Base-by-base conservation (phyloP, 2,113 vertebrate genomes). In the Chlorodrepanis virens region DNA sequence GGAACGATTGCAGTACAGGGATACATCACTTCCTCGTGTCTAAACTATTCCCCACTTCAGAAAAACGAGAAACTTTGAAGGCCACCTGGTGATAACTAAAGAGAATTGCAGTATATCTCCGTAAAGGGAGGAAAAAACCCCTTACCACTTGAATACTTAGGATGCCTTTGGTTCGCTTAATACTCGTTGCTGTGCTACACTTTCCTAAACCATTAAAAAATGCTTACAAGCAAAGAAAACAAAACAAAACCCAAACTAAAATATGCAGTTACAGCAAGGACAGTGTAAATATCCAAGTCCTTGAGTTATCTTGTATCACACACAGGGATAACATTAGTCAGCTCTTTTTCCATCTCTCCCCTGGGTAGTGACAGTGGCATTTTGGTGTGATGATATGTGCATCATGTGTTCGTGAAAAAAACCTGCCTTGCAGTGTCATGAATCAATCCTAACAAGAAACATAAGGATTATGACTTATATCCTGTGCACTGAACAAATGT, bases 21-120 rank as follows among this genome's bases (percentile, higher is more conserved):
- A 83, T 25, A 93, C 95, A 96, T 96, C 94, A 97, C 93, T 97
- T 97, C 96, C 96, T 95, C 14, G 3, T 53, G 45, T 9, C 13
- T 60, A 37, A 64, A 93, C 44, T 57, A 60, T 61, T 64, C 11
- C 23, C 6, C 29, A 37, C 11, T 78, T 86, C 23, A 37, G 40
- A 81, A 95, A 92, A 92, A 44, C 3, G 12, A 4, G 8, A 18
- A 27, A 95, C 50, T 81, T 90, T 78, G 50, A 83, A 19, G 65
- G 96, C 96, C 96, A 90, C 9, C 96, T 97, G 56, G 85, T 95
- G 96, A 68, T 60, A 86, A 81, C 37, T 57, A 18, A 28, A 25
- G 28, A 96, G 92, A 87, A 96, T 45, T 96, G 89, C 92, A 97
- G 15, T 13, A 5, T 35, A 27, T 35, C 67, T 87, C 52, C 5